Evolutionary conservation across 2,888 invertebrate genomes (phyloP), one percentile per base, ranked within the genome.

Genomic region (Sericinus montela): DNA sequence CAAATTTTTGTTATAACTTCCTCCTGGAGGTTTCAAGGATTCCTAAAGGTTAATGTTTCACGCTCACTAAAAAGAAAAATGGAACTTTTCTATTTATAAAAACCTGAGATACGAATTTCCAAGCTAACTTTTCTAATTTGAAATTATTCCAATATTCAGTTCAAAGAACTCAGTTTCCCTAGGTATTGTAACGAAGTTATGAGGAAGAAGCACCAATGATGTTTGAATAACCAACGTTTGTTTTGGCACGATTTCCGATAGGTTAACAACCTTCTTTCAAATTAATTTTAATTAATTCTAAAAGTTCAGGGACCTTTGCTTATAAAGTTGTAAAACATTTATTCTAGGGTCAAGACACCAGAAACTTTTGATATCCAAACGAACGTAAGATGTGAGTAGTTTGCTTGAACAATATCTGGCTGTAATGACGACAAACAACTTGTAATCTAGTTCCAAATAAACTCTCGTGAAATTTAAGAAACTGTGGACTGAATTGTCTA

Each of bases 181-280:
- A 15, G 45, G 30, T 37, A 32, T 42, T 45, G 11, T 45, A 11
- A 29, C 32, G 11, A 41, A 37, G 16, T 41, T 11, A 37, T 41
- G n/a, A n/a, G n/a, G n/a, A n/a, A n/a, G n/a, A n/a, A n/a, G n/a
- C n/a, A 36, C 16, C 9, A 16, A 11, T 29, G 29, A 13, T 44
- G 28, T 35, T 43, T 16, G 28, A 40, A 40, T 41, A 40, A 44
- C 25, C 30, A 13, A 40, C 14, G 16, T 44, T 49, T 49, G 34
- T 29, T 38, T 3, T 30, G 39, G 40, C n/a, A 34, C 19, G 29
- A 29, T 40, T n/a, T 1, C 16, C 25, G 23, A 35, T 29, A 35
- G 49, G 19, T 43, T 29, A 34, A 29, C 14, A 14, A 44, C 43
- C 44, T 40, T 49, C 34, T 44, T n/a, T n/a, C n/a, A n/a, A 34